phyloP scores from a whole-genome alignment of 2,888 invertebrate species.

The Acleris emargana region DNA sequence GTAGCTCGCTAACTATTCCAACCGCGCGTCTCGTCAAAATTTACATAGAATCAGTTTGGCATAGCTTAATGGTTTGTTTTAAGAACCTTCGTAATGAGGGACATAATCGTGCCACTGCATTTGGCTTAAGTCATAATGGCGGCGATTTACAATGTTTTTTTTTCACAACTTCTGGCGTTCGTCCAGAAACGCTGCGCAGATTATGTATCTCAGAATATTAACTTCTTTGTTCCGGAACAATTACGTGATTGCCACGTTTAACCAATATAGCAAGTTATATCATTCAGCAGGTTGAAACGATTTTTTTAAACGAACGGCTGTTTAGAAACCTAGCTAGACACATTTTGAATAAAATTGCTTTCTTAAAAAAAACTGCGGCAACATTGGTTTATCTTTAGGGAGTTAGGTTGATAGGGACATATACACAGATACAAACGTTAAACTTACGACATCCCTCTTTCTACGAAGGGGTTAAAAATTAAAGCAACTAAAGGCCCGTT shows the following conservation, averaged over 20 bases:
- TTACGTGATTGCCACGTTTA: constrained; percentile 15
- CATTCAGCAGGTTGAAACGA: background rate
- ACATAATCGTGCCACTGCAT: constrained; percentile 40
- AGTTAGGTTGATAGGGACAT: no score
- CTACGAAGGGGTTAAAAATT: no score
- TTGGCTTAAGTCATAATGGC: constrained; percentile 45
- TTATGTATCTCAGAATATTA: constrained; percentile 37
- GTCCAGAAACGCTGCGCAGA: constrained; percentile 50
- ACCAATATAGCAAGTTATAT: background rate
- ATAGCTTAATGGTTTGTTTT: no score
- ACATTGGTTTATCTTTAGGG: no score
- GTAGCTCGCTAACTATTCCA: no score
- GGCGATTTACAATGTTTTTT: constrained; percentile 45
- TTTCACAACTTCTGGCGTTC: constrained; percentile 49
- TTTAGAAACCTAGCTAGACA: background rate
- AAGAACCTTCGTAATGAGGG: constrained; percentile 22
- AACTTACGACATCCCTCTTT: no score
- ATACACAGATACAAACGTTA: no score
- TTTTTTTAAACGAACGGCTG: background rate
- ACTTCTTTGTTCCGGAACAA: constrained; percentile 20
- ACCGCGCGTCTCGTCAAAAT: no score
- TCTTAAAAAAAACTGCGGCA: no score
- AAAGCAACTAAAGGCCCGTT: no score
- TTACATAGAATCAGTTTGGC: background rate
- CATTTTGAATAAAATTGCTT: no score